Evolutionary conservation across 2,113 vertebrate genomes (phyloP), one percentile per base, ranked within the genome.

Genomic region (Nicator chloris): DNA sequence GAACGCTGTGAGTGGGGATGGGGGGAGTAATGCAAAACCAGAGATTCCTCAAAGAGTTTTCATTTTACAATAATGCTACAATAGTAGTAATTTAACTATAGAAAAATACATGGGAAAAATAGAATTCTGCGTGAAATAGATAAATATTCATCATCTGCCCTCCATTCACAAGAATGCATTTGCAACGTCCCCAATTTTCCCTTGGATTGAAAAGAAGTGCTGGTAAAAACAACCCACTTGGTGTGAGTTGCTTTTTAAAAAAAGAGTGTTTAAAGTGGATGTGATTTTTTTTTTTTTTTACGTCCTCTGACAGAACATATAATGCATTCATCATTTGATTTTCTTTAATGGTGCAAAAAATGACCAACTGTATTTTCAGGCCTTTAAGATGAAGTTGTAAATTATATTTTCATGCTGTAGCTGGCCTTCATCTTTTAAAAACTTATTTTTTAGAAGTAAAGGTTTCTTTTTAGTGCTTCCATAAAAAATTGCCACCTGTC

Each of bases 401-500:
- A 97, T 97, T 95, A 70, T 96, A 93, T 97, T 97, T 95, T 93
- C 76, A 86, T 90, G 93, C 77, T 95, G 70, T 94, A 91, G 77
- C 87, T 93, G 83, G 82, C 56, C 90, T 97, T 97, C 94, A 88
- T 96, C 69, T 95, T 96, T 96, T 78, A 94, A 92, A 96, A 96
- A 95, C 68, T 94, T 96, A 84, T 95, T 93, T 96, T 93, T 95
- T 89, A 92, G 86, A 92, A 80, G 92, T 88, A 95, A 90, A 93
- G 79, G 83, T 87, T 94, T 92, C 88, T 97, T 95, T 95, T 92
- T 96, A 95, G 69, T 94, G 73, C 69, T 95, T 92, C 90, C 71
- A 82, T 97, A 93, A 97, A 97, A 95, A 97, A 96, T 89, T 96
- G 69, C 92, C 92, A 96, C 86, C 85, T 95, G 92, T 92, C 96